phyloP scores from a whole-genome alignment of 2,113 vertebrate species.

The Athene noctua region DNA sequence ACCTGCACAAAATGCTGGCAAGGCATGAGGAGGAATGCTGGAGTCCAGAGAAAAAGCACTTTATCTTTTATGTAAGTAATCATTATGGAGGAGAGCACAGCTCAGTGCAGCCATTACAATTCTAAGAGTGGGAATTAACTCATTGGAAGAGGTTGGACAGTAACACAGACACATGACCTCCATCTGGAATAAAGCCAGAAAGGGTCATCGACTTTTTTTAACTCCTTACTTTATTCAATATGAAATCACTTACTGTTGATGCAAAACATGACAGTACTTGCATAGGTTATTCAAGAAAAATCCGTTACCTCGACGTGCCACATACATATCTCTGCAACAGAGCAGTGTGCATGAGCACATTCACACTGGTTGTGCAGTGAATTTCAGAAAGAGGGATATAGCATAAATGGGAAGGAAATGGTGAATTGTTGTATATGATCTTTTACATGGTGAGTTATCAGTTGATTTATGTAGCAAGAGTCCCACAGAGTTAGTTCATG shows the following conservation, averaged over 20 bases:
- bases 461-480: slow-evolving; percentile 33
- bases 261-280: slow-evolving; percentile 37
- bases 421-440: slow-evolving; percentile 18
- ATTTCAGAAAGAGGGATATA: neutral
- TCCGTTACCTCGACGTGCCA: neutral
- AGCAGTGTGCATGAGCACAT: neutral
- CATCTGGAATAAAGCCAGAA: slow-evolving; percentile 20
- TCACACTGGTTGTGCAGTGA: neutral
- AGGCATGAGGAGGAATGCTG: neutral
- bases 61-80: slow-evolving; percentile 14
- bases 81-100: neutral
- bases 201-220: slow-evolving; percentile 31
- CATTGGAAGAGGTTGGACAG: slow-evolving; percentile 32
- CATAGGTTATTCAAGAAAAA: slow-evolving; percentile 43
- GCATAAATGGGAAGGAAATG: slow-evolving; percentile 2
- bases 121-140: slow-evolving; percentile 28
- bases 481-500: slow-evolving; percentile 32
- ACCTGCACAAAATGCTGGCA: neutral
- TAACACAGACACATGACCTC: neutral
- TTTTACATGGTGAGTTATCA: slow-evolving; percentile 13
- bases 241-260: slow-evolving; percentile 49
- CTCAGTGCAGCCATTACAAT: slow-evolving; percentile 12
- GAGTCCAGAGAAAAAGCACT: neutral
- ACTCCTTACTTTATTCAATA: slow-evolving; percentile 18
- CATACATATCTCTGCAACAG: neutral